A percentile compares a stretch with the other conserved stretches of the same genome.
Conservation (phyloP, 2,797 vertebrate genomes). For the Etheostoma perlongum region DNA sequence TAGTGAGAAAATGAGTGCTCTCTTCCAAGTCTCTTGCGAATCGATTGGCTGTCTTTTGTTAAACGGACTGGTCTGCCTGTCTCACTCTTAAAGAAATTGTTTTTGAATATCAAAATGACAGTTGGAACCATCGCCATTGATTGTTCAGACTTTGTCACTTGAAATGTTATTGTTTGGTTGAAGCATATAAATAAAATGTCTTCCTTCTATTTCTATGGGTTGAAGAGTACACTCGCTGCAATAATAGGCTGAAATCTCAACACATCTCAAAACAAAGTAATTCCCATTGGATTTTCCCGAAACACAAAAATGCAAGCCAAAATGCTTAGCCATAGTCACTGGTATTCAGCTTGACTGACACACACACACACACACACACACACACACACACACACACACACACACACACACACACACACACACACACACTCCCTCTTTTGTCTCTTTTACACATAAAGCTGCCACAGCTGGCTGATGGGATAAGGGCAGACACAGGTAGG, state of each 20-base stretch:
- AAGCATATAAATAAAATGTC: too few relatives aligned
- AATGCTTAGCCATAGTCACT: constrained; percentile 31
- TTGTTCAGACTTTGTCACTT: constrained; percentile 55
- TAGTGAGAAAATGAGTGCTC: constrained; percentile 45
- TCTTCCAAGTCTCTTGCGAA: constrained; percentile 63
- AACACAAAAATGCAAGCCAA: constrained; percentile 22
- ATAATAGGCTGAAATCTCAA: constrained; percentile 54
- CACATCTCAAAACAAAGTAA: constrained; percentile 57
- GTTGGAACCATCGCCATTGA: constrained; percentile 43
- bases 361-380: background rate
- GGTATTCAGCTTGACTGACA: constrained; percentile 22
- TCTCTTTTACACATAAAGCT: constrained; percentile 39
- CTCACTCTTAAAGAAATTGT: constrained; percentile 69
- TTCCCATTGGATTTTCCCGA: constrained; percentile 17
- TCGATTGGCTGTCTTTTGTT: constrained; percentile 70
- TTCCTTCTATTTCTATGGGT: too few relatives aligned
- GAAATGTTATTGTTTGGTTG: constrained; percentile 52
- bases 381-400: background rate
- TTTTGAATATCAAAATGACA: constrained; percentile 67
- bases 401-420: constrained; percentile 2
- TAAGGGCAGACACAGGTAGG: constrained; percentile 75
- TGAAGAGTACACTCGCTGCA: constrained; percentile 48
- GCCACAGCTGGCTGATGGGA: constrained; percentile 71
- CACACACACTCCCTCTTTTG: constrained; percentile 11
- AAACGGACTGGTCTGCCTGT: constrained; percentile 64